Conservation (phyloP, 2,113 vertebrate species). For the Gasterosteus nipponicus region DNA sequence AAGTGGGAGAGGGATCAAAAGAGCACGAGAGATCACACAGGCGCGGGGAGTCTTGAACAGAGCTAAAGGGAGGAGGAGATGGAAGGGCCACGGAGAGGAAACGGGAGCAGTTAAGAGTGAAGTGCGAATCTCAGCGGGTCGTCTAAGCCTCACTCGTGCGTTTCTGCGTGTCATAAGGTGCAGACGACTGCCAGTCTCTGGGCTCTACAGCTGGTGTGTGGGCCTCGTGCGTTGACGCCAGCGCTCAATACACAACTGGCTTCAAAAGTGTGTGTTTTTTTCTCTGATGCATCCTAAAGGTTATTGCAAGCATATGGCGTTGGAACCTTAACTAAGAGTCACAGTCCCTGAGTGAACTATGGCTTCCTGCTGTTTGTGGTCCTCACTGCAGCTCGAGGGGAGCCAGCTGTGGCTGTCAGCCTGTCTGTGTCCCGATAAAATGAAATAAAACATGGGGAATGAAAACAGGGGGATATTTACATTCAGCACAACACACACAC, state of each 20-base stretch:
- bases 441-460: slow-evolving; percentile 22
- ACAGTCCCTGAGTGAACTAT: slow-evolving; percentile 17
- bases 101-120: slow-evolving; percentile 53
- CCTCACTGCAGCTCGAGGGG: slow-evolving; percentile 42
- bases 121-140: slow-evolving; percentile 69
- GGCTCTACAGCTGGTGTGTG: slow-evolving; percentile 67
- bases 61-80: slow-evolving; percentile 64
- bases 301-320: slow-evolving; percentile 21
- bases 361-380: slow-evolving; percentile 42
- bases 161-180: slow-evolving; percentile 54
- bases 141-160: slow-evolving; percentile 54
- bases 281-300: slow-evolving; percentile 14
- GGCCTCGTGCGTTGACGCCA: slow-evolving; percentile 47
- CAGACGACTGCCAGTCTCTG: slow-evolving; percentile 29
- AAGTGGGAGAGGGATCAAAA: slow-evolving; percentile 57
- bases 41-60: slow-evolving; percentile 43
- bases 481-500: slow-evolving; percentile 36
- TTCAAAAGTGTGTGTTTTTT: slow-evolving; percentile 31
- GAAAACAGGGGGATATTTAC: slow-evolving; percentile 41
- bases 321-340: slow-evolving; percentile 31
- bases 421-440: slow-evolving; percentile 33
- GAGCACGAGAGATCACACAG: slow-evolving; percentile 60
- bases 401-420: slow-evolving; percentile 52
- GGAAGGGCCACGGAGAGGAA: slow-evolving; percentile 45
- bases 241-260: slow-evolving; percentile 35